Conservation (phyloP, 2,113 vertebrate species). For the Sceloporus undulatus region DNA sequence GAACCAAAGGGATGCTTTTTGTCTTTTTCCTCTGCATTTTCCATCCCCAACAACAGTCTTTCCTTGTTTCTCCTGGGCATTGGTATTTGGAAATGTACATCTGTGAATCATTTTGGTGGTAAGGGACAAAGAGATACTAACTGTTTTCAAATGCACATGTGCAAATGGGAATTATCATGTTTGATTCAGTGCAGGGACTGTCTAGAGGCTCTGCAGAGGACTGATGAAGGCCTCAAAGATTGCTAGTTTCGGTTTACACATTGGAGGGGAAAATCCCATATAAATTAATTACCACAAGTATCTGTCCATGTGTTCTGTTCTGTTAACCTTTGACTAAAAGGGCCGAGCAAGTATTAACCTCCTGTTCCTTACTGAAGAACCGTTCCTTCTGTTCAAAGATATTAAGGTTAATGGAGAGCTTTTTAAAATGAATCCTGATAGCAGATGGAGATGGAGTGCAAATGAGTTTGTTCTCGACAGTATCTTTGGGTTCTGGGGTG, state of each 20-base stretch:
- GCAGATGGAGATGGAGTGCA: background rate
- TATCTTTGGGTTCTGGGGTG: background rate
- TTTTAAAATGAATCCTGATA: background rate
- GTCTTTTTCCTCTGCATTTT: too few species aligned
- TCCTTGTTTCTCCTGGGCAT: background rate
- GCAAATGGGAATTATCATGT: background rate
- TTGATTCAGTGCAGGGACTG: background rate
- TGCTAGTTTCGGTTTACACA: conserved; percentile 54
- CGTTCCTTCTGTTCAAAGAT: conserved; percentile 2
- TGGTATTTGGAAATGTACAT: background rate
- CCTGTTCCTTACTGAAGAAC: background rate
- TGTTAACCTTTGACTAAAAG: conserved; percentile 4
- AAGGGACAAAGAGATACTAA: background rate
- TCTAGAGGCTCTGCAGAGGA: background rate
- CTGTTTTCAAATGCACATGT: background rate
- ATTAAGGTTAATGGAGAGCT: conserved; percentile 8
- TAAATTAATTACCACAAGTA: conserved; percentile 66
- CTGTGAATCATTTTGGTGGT: rapidly evolving
- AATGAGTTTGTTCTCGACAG: background rate
- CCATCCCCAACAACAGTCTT: background rate
- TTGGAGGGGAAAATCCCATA: conserved; percentile 38
- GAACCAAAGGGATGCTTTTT: too few species aligned
- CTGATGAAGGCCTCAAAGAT: conserved; percentile 43
- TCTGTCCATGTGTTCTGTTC: conserved; percentile 11
- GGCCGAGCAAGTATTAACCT: conserved; percentile 41